Evolutionary conservation across 1,140 invertebrate species (phyloP), one percentile per base, ranked within the genome.

Genomic region (Anastatus disparis): DNA sequence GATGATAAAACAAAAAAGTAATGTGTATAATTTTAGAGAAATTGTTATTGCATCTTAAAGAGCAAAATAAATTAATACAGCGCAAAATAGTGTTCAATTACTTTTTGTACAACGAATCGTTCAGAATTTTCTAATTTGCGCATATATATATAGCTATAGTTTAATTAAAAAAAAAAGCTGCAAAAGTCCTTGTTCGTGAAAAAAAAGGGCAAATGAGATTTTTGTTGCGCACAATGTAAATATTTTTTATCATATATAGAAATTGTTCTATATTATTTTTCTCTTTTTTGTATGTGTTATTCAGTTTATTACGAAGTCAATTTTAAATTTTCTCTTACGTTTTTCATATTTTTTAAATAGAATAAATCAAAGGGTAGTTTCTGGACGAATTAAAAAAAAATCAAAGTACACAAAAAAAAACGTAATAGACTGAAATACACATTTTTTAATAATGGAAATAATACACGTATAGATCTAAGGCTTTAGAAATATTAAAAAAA

Each of bases 241-340:
- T 75, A 78, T 71, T 76, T 75, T 68, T 71, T 66, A 58, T 59
- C 50, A 72, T 70, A 70, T 55, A 59, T 67, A n/a, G n/a, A n/a
- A n/a, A n/a, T n/a, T n/a, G n/a, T n/a, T n/a, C n/a, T n/a, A n/a
- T n/a, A n/a, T n/a, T n/a, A n/a, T n/a, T n/a, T n/a, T n/a, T n/a
- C n/a, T n/a, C n/a, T n/a, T n/a, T n/a, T n/a, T n/a, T n/a, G n/a
- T n/a, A 38, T n/a, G 66, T 70, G 48, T 56, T 64, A n/a, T 70
- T 70, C 68, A 70, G 59, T 70, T 70, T 70, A 58, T 70, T 70
- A 70, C 52, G 48, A 62, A n/a, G n/a, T 44, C 20, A 24, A 64
- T 29, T n/a, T n/a, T 61, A 22, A 15, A 52, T 55, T 63, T 26
- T 17, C 35, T 27, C 24, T 6, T 48, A n/a, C n/a, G 40, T 67